Conservation (phyloP, 2,888 invertebrate genomes). For the Epinotia bilunana region DNA sequence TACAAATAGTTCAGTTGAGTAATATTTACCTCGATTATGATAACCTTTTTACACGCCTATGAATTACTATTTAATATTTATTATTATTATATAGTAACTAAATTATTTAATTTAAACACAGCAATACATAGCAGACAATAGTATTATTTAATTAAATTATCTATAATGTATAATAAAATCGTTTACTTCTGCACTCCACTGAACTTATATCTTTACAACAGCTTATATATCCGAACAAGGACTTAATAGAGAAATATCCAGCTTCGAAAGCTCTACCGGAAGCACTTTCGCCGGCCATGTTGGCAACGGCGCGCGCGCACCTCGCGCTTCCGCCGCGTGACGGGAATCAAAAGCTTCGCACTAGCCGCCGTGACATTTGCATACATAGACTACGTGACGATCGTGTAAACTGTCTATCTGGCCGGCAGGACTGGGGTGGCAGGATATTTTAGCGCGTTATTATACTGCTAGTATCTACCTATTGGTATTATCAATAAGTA, state of each 20-base stretch:
- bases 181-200: neutral
- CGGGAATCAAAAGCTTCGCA: constrained; percentile 76
- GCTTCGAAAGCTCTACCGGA: constrained; percentile 71
- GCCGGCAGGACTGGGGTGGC: neutral
- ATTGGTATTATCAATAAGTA: neutral
- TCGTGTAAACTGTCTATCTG: constrained; percentile 62
- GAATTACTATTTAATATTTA: neutral
- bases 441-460: constrained; percentile 30
- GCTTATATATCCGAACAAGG: constrained; percentile 52
- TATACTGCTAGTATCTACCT: constrained; percentile 3
- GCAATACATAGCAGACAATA: too few species aligned
- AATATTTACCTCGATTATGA: neutral
- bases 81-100: too few species aligned
- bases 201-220: neutral
- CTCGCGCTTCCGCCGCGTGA: constrained; percentile 81
- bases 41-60: neutral
- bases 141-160: too few species aligned
- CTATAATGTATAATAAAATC: neutral
- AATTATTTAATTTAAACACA: too few species aligned
- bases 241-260: constrained; percentile 69
- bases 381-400: constrained; percentile 76
- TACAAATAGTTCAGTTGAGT: neutral
- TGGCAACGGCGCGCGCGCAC: constrained; percentile 83
- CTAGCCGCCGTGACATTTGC: constrained; percentile 68
- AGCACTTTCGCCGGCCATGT: constrained; percentile 83